These are phyloP conservation scores for Gallirallus australis DNA, from an alignment of 2,797 vertebrate species.

Conservation along the genomic window DNA sequence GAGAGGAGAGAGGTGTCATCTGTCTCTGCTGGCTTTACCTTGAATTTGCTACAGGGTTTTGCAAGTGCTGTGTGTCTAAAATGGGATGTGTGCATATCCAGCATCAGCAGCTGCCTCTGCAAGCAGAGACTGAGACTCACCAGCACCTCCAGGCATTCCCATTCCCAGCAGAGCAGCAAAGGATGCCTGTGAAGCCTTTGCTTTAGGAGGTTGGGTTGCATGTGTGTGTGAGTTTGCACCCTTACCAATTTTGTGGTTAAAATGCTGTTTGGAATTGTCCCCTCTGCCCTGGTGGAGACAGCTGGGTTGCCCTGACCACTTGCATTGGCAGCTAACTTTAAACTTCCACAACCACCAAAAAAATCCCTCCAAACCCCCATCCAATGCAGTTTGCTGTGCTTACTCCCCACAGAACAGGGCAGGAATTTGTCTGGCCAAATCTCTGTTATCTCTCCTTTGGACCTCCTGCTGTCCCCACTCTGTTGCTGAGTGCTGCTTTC, in stretches of 20 bases:
- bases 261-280: neutral
- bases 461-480: constrained; percentile 43
- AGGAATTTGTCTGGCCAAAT: neutral
- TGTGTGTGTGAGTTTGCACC: neutral
- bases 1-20: neutral
- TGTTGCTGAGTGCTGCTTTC: constrained; percentile 11
- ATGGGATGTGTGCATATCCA: too few species aligned
- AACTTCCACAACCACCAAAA: neutral
- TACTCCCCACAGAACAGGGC: neutral
- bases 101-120: neutral
- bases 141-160: neutral
- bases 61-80: neutral
- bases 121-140: accelerated
- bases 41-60: neutral
- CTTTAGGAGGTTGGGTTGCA: neutral
- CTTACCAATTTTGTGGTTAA: neutral
- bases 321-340: neutral
- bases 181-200: neutral
- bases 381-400: neutral
- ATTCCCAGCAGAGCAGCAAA: accelerated
- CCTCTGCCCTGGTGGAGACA: neutral
- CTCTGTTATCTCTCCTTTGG: neutral
- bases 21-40: neutral
- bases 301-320: neutral
- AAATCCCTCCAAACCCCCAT: neutral